These are phyloP conservation scores for Brenthis hecate DNA, from an alignment of 2,888 invertebrate genomes.

Conservation along the genomic window DNA sequence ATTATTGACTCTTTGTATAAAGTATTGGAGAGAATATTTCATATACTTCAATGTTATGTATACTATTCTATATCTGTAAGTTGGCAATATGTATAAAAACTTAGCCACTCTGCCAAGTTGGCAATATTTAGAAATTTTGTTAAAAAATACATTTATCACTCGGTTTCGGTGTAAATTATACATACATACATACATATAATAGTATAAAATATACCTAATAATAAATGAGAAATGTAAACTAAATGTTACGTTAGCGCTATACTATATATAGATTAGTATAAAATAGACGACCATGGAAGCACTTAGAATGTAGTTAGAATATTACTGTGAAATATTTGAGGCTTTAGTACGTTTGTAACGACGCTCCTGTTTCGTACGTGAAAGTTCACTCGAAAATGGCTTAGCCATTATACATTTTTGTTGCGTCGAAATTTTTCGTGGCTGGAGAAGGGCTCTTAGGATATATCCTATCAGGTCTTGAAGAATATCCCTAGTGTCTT, in stretches of 20 bases:
- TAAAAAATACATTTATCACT: constrained; percentile 38
- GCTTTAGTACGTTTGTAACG: constrained; percentile 51
- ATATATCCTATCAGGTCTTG: too few relatives aligned
- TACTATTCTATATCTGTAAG: constrained; percentile 16
- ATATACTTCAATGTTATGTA: constrained; percentile 6
- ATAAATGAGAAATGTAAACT: constrained; percentile 51
- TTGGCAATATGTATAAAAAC: constrained; percentile 36
- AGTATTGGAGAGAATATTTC: constrained; percentile 13
- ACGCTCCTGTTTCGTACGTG: constrained; percentile 36
- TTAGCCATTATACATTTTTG: constrained; percentile 32
- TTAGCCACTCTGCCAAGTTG: constrained; percentile 37
- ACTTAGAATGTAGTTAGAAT: constrained; percentile 61
- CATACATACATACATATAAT: constrained; percentile 34
- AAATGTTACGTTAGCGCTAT: constrained; percentile 51
- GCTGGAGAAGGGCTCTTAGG: too few relatives aligned
- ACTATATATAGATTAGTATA: constrained; percentile 36
- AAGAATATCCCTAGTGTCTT: constrained; percentile 29
- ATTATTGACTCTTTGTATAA: constrained; percentile 9
- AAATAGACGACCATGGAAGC: constrained; percentile 58
- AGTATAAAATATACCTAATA: constrained; percentile 46
- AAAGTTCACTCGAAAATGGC: constrained; percentile 38
- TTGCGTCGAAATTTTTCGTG: constrained; percentile 3
- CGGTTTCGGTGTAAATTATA: constrained; percentile 51
- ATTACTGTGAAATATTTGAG: constrained; percentile 62
- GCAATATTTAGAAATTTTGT: constrained; percentile 40